Base-by-base conservation (phyloP, 2,888 invertebrate genomes). In the Luffia ferchaultella region DNA sequence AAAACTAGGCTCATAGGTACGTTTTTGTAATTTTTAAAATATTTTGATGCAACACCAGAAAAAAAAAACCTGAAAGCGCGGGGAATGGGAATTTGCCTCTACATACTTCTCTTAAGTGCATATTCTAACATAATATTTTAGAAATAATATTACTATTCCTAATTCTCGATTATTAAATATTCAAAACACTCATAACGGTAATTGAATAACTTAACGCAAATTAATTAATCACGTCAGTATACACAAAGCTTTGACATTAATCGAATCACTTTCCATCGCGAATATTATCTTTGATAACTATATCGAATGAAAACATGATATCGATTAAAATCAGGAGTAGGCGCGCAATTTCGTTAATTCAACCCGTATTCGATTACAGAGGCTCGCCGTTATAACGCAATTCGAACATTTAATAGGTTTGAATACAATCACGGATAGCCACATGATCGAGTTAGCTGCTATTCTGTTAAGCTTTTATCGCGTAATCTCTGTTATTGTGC, bases 341-440 rank as follows among this genome's bases (percentile, higher is more conserved):
- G 65, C 64, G 63, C 64, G 63, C 65, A 68, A 72, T 71, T 70
- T 71, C 65, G 72, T 70, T 76, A 78, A 76, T 73, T 68, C 69
- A 61, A 66, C 68, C 70, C 69, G 70, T 76, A 79, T 76, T 73
- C 76, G 75, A 76, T 79, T 77, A 80, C 72, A 63, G 62, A 49
- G 65, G 59, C 7, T 5, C 5, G 64, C 72, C 74, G 71, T 77
- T 76, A 80, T 80, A 79, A 78, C 80, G 78, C 78, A 79, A 78
- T 79, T 79, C 80, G 79, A 82, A 76, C 78, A 82, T 82, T n/a
- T 80, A 80, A 82, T 80, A 76, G 76, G 73, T 73, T 72, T 68
- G 76, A 79, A 79, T 73, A 80, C 80, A 80, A 80, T 80, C 80
- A 78, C 73, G 80, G 78, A 80, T 80, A 76, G 77, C 73, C 76